These are phyloP conservation scores for Chelmon rostratus DNA, from an alignment of 2,797 vertebrate species.

Conservation along the genomic window DNA sequence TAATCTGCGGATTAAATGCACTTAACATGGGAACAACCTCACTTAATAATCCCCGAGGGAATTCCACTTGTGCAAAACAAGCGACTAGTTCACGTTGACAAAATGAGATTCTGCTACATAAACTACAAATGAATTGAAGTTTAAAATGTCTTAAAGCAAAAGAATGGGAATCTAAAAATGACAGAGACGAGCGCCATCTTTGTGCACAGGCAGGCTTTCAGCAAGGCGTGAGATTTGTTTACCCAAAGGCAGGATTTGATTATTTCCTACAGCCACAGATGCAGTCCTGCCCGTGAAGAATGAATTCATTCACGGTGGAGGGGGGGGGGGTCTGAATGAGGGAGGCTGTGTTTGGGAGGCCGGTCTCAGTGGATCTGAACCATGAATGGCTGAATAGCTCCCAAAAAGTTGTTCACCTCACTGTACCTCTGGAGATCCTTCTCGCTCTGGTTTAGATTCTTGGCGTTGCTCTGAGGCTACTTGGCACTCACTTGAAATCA, in stretches of 20 bases:
- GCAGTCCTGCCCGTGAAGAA: constrained; percentile 61
- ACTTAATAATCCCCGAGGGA: constrained; percentile 36
- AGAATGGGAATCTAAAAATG: not conserved
- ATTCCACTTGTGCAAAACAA: constrained; percentile 20
- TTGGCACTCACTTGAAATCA: not conserved
- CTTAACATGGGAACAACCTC: constrained; percentile 20
- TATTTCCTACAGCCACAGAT: constrained; percentile 63
- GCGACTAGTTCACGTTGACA: not conserved
- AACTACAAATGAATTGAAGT: not conserved
- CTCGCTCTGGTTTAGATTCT: constrained; percentile 15
- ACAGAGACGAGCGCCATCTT: not conserved
- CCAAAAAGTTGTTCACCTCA: constrained; percentile 50
- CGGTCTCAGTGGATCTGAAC: constrained; percentile 35
- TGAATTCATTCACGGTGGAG: constrained; percentile 62
- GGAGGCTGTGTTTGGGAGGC: constrained; percentile 46
- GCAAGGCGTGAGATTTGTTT: constrained; percentile 54
- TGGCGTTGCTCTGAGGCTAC: not conserved
- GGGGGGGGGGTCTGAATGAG: constrained; percentile 42
- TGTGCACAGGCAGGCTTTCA: constrained; percentile 17
- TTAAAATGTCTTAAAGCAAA: not conserved
- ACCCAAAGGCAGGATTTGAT: constrained; percentile 58
- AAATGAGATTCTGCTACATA: not conserved
- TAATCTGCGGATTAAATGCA: constrained; percentile 56
- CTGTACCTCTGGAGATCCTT: constrained; percentile 37
- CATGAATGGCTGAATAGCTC: constrained; percentile 47